Conservation (phyloP, 2,888 invertebrate genomes). For the Standfussiana lucernea region DNA sequence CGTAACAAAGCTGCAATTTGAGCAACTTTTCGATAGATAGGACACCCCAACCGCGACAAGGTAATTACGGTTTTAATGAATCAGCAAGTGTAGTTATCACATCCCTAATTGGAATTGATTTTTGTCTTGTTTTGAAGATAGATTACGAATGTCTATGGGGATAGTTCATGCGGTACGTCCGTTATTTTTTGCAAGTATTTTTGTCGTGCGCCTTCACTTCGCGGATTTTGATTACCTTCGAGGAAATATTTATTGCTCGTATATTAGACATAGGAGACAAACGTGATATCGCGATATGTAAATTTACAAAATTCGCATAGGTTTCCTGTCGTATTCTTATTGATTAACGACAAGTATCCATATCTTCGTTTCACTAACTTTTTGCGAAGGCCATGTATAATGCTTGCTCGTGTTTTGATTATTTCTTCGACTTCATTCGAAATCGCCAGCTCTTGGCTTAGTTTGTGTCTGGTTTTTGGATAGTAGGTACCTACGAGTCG, state of each 20-base stretch:
- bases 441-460: slow-evolving; percentile 39
- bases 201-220: slow-evolving; percentile 37
- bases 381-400: slow-evolving; percentile 50
- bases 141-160: background rate
- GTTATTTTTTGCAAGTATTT: slow-evolving; percentile 34
- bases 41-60: background rate
- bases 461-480: slow-evolving; percentile 47
- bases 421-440: slow-evolving; percentile 23
- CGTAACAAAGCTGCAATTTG: slow-evolving; percentile 10
- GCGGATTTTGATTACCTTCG: slow-evolving; percentile 37
- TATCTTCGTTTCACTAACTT: slow-evolving; percentile 29
- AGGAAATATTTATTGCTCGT: slow-evolving; percentile 61
- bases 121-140: background rate
- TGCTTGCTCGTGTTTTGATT: slow-evolving; percentile 38
- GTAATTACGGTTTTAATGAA: slow-evolving; percentile 40
- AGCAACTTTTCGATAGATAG: background rate
- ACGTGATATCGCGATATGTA: slow-evolving; percentile 79
- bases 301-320: slow-evolving; percentile 72
- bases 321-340: slow-evolving; percentile 58
- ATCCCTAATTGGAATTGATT: background rate
- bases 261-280: slow-evolving; percentile 66
- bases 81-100: slow-evolving; percentile 8
- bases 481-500: slow-evolving; percentile 28
- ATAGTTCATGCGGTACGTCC: slow-evolving; percentile 24
- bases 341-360: slow-evolving; percentile 49